Evolutionary conservation across 2,113 vertebrate species (phyloP), one percentile per base, ranked within the genome.

Genomic region (Willisornis vidua): DNA sequence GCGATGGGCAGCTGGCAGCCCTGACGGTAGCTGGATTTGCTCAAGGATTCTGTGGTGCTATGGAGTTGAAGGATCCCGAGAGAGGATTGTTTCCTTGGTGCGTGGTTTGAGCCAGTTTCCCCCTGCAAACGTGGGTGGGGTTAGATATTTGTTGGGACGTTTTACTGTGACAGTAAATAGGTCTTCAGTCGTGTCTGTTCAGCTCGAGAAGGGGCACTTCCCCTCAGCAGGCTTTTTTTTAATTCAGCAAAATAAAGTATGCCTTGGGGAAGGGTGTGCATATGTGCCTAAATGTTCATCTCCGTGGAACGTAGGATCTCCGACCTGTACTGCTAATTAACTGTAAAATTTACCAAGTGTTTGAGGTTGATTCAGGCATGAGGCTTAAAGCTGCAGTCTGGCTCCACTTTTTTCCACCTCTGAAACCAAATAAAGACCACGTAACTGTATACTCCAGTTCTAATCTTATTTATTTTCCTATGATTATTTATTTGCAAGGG

Each of bases 351-450:
- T 63, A 70, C 61, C 10, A 7, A 90, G 78, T 35, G 65, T 89
- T 89, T 62, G 90, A 90, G 90, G 83, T 49, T 63, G 46, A 61
- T 89, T 87, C 77, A 59, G 89, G 70, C 57, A 8, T 14, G 14
- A 96, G 65, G 78, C 94, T 97, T 96, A 95, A 96, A 97, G 93
- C 93, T 96, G 91, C 93, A 96, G 93, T 95, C 88, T 81, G 63
- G 63, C 93, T 96, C 92, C 92, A 75, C 87, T 90, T 94, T 95
- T 96, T 94, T 95, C 91, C 93, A 71, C 83, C 90, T 94, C 91
- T 93, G 93, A 96, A 97, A 97, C 96, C 95, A 96, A 97, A 97
- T 97, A 96, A 97, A 97, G 93, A 93, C 89, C 79, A 51, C 78
- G 65, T 73, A 95, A 96, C 90, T 96, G 80, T 97, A 94, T 87